These are phyloP conservation scores for Sphenopsis melanotis DNA, from an alignment of 2,797 vertebrate species.

Conservation along the genomic window DNA sequence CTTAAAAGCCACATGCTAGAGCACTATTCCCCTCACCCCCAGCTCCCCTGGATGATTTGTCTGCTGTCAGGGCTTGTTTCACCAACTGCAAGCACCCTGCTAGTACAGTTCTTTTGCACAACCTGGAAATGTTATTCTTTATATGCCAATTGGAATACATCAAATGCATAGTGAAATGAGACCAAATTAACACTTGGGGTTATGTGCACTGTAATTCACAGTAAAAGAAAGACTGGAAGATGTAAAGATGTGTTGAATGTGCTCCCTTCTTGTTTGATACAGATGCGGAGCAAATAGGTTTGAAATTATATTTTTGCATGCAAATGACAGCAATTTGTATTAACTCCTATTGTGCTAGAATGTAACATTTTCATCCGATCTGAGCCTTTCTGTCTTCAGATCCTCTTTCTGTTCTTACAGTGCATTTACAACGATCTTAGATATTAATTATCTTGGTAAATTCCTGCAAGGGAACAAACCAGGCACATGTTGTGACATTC, in stretches of 20 bases:
- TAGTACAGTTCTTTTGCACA: not conserved
- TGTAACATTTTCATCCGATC: not conserved
- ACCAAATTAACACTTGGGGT: slow-evolving; percentile 53
- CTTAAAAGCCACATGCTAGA: not conserved
- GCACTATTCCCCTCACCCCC: not conserved
- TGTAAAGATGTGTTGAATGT: not conserved
- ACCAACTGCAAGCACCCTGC: slow-evolving; percentile 19
- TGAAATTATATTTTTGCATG: slow-evolving; percentile 18
- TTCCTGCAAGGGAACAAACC: not conserved
- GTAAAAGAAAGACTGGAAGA: slow-evolving; percentile 22
- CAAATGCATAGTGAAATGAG: slow-evolving; percentile 18
- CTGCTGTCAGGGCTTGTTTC: slow-evolving; percentile 8
- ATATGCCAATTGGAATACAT: slow-evolving; percentile 13
- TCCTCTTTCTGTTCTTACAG: not conserved
- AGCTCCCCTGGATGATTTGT: not conserved
- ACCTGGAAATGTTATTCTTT: slow-evolving; percentile 20
- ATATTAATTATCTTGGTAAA: not conserved
- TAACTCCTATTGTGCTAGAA: slow-evolving; percentile 33
- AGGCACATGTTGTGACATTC: not conserved
- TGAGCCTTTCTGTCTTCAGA: not conserved
- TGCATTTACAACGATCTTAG: not conserved
- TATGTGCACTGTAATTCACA: slow-evolving; percentile 33
- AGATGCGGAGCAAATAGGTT: slow-evolving; percentile 22
- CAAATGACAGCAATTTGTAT: not conserved
- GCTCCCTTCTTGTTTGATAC: not conserved